Percentiles rank a stretch among this genome's conserved stretches.
These are phyloP conservation scores for Blastobasis lacticolella DNA, from an alignment of 2,888 invertebrate species.

Conservation along the genomic window DNA sequence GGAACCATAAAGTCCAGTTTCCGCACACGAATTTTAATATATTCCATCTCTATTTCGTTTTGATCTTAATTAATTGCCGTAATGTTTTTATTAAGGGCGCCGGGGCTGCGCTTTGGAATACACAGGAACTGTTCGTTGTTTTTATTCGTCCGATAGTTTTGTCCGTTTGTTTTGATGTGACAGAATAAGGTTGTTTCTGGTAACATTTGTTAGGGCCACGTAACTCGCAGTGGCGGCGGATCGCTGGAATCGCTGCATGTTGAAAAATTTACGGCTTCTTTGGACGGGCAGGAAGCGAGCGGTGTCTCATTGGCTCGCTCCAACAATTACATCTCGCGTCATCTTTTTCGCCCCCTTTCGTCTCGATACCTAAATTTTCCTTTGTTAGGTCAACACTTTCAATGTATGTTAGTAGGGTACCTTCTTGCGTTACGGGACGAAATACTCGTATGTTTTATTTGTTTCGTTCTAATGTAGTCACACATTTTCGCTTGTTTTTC, in stretches of 20 bases:
- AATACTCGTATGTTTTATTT: conserved; percentile 5
- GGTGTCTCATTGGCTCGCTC: conserved; percentile 22
- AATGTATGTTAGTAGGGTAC: conserved; percentile 31
- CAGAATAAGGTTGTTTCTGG: conserved; percentile 16
- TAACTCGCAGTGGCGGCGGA: conserved; percentile 19
- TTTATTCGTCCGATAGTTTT: too few relatives aligned
- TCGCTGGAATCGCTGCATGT: conserved; percentile 21
- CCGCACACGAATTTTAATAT: conserved; percentile 23
- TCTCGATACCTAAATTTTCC: conserved; percentile 32
- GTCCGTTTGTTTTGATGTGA: conserved; percentile 11
- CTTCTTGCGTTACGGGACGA: neutral
- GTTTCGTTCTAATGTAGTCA: neutral
- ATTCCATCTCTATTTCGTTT: conserved; percentile 19
- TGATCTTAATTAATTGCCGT: conserved; percentile 20
- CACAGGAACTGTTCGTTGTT: too few relatives aligned
- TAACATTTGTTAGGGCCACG: conserved; percentile 15
- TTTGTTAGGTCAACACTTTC: conserved; percentile 33
- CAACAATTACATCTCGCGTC: conserved; percentile 21
- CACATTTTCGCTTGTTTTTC: neutral
- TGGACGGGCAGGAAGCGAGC: conserved; percentile 39
- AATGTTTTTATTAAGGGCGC: conserved; percentile 13
- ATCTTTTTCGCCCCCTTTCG: conserved; percentile 16
- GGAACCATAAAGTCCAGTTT: conserved; percentile 41
- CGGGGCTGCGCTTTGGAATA: neutral
- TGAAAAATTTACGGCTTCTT: conserved; percentile 34